A percentile compares a stretch with the other conserved stretches of the same genome.
Conservation (phyloP, 2,888 invertebrate genomes). For the Caenorhabditis zanzibari region DNA sequence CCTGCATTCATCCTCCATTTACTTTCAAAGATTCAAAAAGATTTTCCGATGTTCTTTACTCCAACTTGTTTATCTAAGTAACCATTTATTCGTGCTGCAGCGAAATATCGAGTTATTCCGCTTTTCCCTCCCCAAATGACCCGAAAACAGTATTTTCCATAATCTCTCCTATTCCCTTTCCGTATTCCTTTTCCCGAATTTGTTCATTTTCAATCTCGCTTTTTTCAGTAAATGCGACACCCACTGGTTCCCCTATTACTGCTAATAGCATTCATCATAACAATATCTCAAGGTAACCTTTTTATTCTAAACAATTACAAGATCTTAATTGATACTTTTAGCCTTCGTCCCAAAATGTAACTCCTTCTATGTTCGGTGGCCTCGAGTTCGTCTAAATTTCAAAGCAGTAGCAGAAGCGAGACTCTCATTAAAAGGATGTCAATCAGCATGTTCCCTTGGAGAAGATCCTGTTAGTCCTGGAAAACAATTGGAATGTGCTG, state of each 20-base stretch:
- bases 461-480: conserved; percentile 78
- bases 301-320: background rate
- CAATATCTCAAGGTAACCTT: conserved; percentile 44
- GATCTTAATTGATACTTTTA: conserved; percentile 17
- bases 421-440: conserved; percentile 77
- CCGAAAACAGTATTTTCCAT: conserved; percentile 56
- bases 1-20: background rate
- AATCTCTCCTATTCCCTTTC: conserved; percentile 43
- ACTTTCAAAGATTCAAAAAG: background rate
- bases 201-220: conserved; percentile 17
- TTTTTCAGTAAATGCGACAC: conserved; percentile 48
- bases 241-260: conserved; percentile 50
- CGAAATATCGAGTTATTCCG: conserved; percentile 27
- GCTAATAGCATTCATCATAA: conserved; percentile 43
- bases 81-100: conserved; percentile 32
- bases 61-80: conserved; percentile 55
- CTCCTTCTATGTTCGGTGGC: conserved; percentile 83
- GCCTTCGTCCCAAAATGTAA: conserved; percentile 69
- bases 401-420: conserved; percentile 77
- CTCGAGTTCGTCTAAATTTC: conserved; percentile 81
- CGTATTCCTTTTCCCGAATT: conserved; percentile 19
- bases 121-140: conserved; percentile 53
- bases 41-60: conserved; percentile 1
- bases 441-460: conserved; percentile 79
- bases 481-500: conserved; percentile 79